phyloP scores from a whole-genome alignment of 1,140 invertebrate genomes.

The Drosophila persimilis region DNA sequence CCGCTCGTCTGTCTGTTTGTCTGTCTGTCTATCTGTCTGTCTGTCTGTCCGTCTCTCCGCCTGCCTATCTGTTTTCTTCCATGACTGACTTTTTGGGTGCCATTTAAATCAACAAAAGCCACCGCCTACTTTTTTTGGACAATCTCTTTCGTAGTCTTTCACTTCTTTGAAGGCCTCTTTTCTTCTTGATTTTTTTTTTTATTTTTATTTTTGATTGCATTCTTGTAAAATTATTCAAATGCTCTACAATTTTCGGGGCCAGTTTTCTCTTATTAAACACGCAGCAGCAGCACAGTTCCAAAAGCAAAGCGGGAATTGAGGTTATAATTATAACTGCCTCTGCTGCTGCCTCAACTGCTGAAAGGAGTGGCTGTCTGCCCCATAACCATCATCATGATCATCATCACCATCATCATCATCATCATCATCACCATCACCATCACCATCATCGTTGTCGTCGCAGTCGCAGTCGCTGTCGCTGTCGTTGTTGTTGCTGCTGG shows the following conservation, averaged over 20 bases:
- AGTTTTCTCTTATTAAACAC: slow-evolving; percentile 51
- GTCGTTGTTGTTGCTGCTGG: slow-evolving; percentile 33
- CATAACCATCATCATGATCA: slow-evolving; percentile 30
- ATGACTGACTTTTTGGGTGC: slow-evolving; percentile 68
- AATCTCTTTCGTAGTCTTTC: slow-evolving; percentile 44
- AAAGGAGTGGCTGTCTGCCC: slow-evolving; percentile 61
- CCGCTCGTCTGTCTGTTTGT: slow-evolving; percentile 6
- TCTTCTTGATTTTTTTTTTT: slow-evolving; percentile 22
- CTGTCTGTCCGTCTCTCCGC: slow-evolving; percentile 9
- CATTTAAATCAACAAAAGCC: slow-evolving; percentile 74
- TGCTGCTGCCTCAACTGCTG: slow-evolving; percentile 3
- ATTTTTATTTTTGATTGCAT: slow-evolving; percentile 67
- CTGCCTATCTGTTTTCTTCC: slow-evolving; percentile 31
- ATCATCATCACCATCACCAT: slow-evolving; percentile 9
- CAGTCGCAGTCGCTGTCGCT: not conserved
- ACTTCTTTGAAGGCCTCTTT: slow-evolving; percentile 29
- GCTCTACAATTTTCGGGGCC: slow-evolving; percentile 76
- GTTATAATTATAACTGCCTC: slow-evolving; percentile 73
- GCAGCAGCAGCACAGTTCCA: slow-evolving; percentile 4
- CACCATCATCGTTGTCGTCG: slow-evolving; percentile 1
- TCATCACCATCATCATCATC: slow-evolving; percentile 15
- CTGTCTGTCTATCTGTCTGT: slow-evolving; percentile 3
- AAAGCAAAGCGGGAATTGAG: slow-evolving; percentile 57
- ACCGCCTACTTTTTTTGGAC: slow-evolving; percentile 66
- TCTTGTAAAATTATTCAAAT: slow-evolving; percentile 79